phyloP scores from a whole-genome alignment of 2,888 invertebrate species.

The Lithophane semibrunnea region DNA sequence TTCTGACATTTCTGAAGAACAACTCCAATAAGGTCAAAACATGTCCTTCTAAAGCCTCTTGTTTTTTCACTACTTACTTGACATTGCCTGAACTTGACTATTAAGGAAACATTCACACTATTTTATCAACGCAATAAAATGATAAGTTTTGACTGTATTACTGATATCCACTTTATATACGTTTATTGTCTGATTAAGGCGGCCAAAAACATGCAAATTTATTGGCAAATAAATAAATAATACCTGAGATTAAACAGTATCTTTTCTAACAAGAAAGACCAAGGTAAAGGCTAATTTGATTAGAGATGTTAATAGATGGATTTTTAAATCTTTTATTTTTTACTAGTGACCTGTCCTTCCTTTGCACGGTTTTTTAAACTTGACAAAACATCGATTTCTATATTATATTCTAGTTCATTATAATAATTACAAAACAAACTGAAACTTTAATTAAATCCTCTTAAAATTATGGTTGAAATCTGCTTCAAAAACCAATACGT shows the following conservation, averaged over 20 bases:
- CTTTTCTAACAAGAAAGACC: conserved; percentile 2
- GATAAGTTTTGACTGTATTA: conserved; percentile 30
- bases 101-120: conserved; percentile 31
- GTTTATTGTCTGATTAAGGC: conserved; percentile 51
- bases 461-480: background rate
- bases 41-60: background rate
- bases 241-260: conserved; percentile 33
- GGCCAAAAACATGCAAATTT: conserved; percentile 34
- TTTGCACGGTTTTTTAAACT: no score
- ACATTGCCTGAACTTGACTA: conserved; percentile 31
- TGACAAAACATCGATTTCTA: no score
- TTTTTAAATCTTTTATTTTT: conserved; percentile 6
- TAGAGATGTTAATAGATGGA: background rate
- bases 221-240: conserved; percentile 28
- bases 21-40: background rate
- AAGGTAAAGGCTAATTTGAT: background rate
- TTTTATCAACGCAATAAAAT: conserved; percentile 45
- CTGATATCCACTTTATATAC: conserved; percentile 29
- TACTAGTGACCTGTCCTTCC: no score
- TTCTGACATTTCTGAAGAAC: background rate
- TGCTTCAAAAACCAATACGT: background rate
- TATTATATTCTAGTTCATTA: no score
- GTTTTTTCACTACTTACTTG: background rate
- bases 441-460: background rate
- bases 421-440: background rate